Evolutionary conservation across 30 jellyfish, hydroid and myxozoan species (phyloP).

Genomic region (Hydractinia echinata): DNA sequence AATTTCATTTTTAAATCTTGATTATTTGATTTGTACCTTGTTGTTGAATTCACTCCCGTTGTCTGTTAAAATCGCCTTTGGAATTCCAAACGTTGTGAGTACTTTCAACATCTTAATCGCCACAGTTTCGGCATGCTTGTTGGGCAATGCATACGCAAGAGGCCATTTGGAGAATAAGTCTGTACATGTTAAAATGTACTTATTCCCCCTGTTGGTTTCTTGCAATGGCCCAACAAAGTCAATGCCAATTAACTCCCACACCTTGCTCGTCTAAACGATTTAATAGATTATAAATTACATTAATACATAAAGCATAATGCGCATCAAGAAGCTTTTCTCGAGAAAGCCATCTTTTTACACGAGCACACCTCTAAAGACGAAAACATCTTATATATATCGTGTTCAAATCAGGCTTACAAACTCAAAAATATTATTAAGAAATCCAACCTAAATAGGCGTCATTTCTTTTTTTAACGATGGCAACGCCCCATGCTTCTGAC

Average conservation of each 20-base stretch:
- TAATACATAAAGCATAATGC: too few species aligned
- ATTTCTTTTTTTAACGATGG: neutral
- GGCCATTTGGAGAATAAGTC: neutral
- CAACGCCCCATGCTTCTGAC: neutral
- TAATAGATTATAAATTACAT: too few species aligned
- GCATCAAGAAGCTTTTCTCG: too few species aligned
- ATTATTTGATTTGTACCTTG: neutral
- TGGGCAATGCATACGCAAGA: neutral
- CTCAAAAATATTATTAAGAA: too few species aligned
- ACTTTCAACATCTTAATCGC: neutral
- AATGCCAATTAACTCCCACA: neutral
- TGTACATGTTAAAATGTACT: neutral
- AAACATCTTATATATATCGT: too few species aligned
- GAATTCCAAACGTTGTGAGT: neutral
- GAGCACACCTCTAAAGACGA: too few species aligned
- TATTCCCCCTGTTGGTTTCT: neutral
- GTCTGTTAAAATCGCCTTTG: neutral
- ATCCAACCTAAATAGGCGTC: neutral
- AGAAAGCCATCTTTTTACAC: too few species aligned
- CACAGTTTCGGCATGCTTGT: neutral
- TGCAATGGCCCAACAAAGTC: slow-evolving; percentile 4
- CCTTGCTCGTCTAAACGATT: neutral
- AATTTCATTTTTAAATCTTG: neutral
- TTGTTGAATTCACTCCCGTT: neutral
- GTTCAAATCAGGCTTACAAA: too few species aligned